These are phyloP conservation scores for Zosterops pallidus DNA, from an alignment of 2,113 vertebrate species.

Conservation along the genomic window DNA sequence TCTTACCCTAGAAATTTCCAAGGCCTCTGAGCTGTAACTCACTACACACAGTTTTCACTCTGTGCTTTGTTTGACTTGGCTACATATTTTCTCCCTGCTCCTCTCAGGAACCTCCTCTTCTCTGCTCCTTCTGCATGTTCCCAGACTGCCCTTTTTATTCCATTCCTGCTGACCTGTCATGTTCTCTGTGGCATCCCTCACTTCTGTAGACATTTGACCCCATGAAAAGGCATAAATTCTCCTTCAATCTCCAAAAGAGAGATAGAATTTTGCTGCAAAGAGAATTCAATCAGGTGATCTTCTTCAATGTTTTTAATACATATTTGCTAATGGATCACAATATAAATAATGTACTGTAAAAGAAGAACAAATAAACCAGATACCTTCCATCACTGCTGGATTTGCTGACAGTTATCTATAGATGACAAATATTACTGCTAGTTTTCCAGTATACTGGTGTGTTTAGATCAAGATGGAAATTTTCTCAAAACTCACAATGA, in stretches of 20 bases:
- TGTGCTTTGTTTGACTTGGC: conserved; percentile 6
- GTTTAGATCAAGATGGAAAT: not conserved
- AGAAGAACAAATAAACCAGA: not conserved
- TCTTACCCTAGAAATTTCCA: not conserved
- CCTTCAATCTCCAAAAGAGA: not conserved
- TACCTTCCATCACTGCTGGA: not conserved
- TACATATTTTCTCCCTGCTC: not conserved
- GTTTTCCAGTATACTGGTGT: not conserved
- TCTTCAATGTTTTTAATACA: not conserved
- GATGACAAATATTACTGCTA: not conserved
- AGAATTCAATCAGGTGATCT: not conserved
- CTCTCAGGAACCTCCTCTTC: not conserved
- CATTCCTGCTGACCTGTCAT: fast-evolving
- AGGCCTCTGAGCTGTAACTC: not conserved
- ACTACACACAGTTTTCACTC: not conserved
- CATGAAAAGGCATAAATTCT: not conserved
- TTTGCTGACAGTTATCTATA: not conserved
- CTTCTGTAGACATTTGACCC: not conserved
- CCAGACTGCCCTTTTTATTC: not conserved
- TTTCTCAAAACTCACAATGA: not conserved
- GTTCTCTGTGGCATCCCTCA: not conserved
- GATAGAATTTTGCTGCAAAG: not conserved
- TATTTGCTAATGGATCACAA: not conserved
- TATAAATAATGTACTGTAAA: not conserved
- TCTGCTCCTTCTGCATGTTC: not conserved